Conservation (phyloP, 35 echinoderm and acorn worm genomes). For the Holothuria glaberrima region DNA sequence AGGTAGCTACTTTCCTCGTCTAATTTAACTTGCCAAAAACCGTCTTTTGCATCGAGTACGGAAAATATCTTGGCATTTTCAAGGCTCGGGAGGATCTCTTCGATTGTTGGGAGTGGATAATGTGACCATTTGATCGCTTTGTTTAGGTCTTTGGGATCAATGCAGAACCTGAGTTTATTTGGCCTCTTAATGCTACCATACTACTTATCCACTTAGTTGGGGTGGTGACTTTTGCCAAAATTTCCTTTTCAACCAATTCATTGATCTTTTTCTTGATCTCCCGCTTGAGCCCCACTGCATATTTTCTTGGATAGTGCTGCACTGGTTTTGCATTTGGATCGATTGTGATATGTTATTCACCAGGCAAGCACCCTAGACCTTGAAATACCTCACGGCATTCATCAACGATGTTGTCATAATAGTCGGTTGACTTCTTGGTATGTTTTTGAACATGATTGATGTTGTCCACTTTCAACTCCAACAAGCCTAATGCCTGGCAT, state of each 20-base stretch:
- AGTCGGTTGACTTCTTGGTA: background rate
- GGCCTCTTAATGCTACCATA: slow-evolving; percentile 47
- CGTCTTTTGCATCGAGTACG: slow-evolving; percentile 27
- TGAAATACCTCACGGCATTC: no score
- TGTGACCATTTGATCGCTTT: slow-evolving; percentile 38
- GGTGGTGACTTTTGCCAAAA: no score
- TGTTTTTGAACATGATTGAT: background rate
- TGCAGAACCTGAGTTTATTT: slow-evolving; percentile 23
- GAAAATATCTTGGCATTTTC: slow-evolving; percentile 64
- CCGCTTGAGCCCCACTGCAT: slow-evolving; percentile 8
- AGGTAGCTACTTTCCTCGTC: slow-evolving; percentile 67
- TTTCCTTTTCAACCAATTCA: no score
- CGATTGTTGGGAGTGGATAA: slow-evolving; percentile 41
- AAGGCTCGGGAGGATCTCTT: slow-evolving; percentile 37
- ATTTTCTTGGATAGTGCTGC: no score
- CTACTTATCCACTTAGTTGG: background rate
- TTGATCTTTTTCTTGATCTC: background rate
- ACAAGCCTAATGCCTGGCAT: no score
- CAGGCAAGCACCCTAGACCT: slow-evolving; percentile 63
- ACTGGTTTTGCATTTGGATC: slow-evolving; percentile 26
- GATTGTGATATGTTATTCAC: slow-evolving; percentile 37
- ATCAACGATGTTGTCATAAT: no score
- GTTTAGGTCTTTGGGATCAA: slow-evolving; percentile 50
- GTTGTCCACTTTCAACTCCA: no score
- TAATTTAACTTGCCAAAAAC: slow-evolving; percentile 69